Base-by-base conservation (phyloP, 2,113 vertebrate genomes). In the Atrichornis clamosus region DNA sequence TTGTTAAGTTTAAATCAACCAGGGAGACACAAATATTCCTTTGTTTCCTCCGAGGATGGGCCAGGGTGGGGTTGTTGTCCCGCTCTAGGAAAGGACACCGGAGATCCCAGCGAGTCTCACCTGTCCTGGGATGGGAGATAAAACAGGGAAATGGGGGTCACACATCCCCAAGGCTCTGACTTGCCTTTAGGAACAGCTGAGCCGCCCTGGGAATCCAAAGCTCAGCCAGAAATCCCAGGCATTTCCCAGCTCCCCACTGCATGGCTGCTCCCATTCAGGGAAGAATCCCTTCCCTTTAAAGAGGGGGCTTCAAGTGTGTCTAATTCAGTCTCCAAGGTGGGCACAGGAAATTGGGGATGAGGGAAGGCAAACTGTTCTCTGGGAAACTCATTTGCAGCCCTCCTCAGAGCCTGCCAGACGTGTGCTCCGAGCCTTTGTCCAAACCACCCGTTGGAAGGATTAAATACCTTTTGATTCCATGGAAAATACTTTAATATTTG, bases 191-290 rank as follows among this genome's bases (percentile, higher is more conserved):
- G 68, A 92, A 92, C 53, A 72, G 76, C 89, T 68, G 95, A 70
- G 72, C 84, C 80, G 63, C 84, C 76, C 87, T 75, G 85, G 84
- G 90, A 93, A 69, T 81, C 12, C 22, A 64, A 73, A 82, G 74
- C 96, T 84, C 93, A 97, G 97, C 93, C 79, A 78, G 88, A 95
- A 95, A 97, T 97, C 96, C 93, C 78, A 11, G 56, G 82, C 77
- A 49, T 84, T 97, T 80, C 93, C 93, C 73, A 84, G 78, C 91
- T 96, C 96, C 97, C 96, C 95, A 68, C 87, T 97, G 98, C 97
- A 96, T 97, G 98, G 97, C 95, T 96, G 97, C 97, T 94, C 97
- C 98, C 97, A 98, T 98, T 98, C 96, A 98, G 63, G 23, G 59
- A 91, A 74, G 90, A 98, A 93, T 97, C 95, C 91, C 95, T 72